phyloP scores from a whole-genome alignment of 2,888 invertebrate genomes.

The Lymantria monacha region DNA sequence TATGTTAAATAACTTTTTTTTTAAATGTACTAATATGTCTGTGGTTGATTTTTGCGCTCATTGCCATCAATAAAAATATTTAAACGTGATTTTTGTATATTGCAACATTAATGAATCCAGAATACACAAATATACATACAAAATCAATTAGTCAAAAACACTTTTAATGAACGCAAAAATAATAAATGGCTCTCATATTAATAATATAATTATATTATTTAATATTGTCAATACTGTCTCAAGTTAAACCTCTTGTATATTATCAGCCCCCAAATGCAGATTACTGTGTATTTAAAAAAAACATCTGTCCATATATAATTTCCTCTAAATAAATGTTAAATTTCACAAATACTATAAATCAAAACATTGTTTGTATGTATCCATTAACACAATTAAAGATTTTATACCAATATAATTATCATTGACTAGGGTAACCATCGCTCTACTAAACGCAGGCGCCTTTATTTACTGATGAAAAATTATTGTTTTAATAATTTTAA shows the following conservation, averaged over 20 bases:
- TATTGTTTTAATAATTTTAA: too few relatives aligned
- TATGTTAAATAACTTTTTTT: constrained; percentile 31
- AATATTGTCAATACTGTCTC: constrained; percentile 27
- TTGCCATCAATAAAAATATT: background rate
- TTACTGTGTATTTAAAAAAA: constrained; percentile 13
- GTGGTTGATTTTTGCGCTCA: background rate
- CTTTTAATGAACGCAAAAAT: background rate
- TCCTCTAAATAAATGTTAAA: too few relatives aligned
- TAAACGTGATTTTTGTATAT: background rate
- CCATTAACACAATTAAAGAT: too few relatives aligned
- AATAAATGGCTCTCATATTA: too few relatives aligned
- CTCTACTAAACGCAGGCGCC: too few relatives aligned
- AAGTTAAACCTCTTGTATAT: constrained; percentile 36
- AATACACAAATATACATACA: background rate
- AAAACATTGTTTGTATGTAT: too few relatives aligned
- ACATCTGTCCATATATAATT: too few relatives aligned
- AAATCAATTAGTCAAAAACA: background rate
- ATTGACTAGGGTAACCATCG: too few relatives aligned
- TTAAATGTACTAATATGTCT: constrained; percentile 21
- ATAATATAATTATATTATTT: constrained; percentile 7
- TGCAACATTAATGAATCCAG: background rate
- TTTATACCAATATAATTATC: too few relatives aligned
- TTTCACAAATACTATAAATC: too few relatives aligned
- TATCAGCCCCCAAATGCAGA: constrained; percentile 21
- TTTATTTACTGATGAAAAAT: too few relatives aligned